Base-by-base conservation (phyloP, 2,888 invertebrate genomes). In the Phasia obesa region DNA sequence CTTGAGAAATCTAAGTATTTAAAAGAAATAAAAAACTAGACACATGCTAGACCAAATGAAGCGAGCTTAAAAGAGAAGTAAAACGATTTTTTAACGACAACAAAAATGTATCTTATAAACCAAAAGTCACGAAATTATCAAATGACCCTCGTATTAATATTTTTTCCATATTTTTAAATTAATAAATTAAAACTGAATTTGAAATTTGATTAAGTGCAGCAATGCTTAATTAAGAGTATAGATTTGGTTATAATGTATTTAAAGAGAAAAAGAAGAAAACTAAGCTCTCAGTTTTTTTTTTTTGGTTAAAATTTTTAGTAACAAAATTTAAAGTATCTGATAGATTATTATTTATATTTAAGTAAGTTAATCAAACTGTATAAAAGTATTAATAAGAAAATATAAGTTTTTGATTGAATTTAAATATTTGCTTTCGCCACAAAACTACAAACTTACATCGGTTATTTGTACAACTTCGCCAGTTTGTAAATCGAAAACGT, bases 391-490 rank as follows among this genome's bases (percentile, higher is more conserved):
- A 15, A 1, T 47, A 17, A 17, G 6, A 47, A 47, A 17, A 47
- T 42, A 13, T 4, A 47, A 19, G 7, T 47, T 60, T 19, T 70
- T 27, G 19, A 49, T 65, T 62, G 13, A n/a, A 21, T 62, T 64
- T 25, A 19, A 23, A 55, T 19, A 44, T 42, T n/a, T 27, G 6
- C 7, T 64, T 60, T n/a, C 3, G 27, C 2, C 3, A 21, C 67
- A 23, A 60, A 69, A 75, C 17, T 19, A 44, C 7, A 35, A 51
- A 92, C 93, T 92, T 93, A 96, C 97, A 92, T 97, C 97, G 65
- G 94, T 95, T 59, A 97, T 93, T 90, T 98, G 98, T 84, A 97
- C 92, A 71, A 96, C 93, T 92, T 98, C 97, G 49, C 98, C 98
- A 60, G 97, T 97, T 87, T 93, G 93, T 85, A 96, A 94, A 92